These are phyloP conservation scores for Lordiphosa mommai DNA, from an alignment of 1,140 invertebrate genomes.

Conservation along the genomic window DNA sequence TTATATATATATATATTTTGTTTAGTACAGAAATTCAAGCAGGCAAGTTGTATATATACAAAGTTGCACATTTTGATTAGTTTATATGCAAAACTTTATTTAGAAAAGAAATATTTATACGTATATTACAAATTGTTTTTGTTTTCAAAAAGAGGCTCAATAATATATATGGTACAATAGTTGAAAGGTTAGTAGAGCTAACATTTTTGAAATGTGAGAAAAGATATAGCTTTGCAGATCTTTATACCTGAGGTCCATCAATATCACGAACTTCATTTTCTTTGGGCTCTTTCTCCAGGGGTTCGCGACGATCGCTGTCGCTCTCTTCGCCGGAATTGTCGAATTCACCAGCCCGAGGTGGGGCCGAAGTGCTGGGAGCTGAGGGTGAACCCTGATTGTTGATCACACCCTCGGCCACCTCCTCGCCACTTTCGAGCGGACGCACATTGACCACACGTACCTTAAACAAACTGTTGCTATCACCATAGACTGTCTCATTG, in stretches of 20 bases:
- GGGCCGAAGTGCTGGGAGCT: conserved; percentile 43
- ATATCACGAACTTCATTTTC: conserved; percentile 63
- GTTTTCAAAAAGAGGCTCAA: conserved; percentile 26
- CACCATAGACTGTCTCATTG: conserved; percentile 71
- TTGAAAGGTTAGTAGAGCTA: conserved; percentile 54
- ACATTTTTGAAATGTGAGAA: conserved; percentile 21
- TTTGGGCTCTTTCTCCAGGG: conserved; percentile 48
- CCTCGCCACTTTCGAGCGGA: conserved; percentile 67
- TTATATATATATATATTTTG: background rate
- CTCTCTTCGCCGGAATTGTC: conserved; percentile 39
- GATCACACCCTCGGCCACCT: conserved; percentile 45
- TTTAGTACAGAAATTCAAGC: background rate
- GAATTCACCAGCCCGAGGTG: conserved; percentile 23
- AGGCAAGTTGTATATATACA: conserved; percentile 3
- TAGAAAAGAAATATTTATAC: conserved; percentile 48
- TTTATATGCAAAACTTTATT: conserved; percentile 11
- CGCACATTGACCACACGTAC: conserved; percentile 73
- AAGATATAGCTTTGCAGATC: conserved; percentile 7
- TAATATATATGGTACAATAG: conserved; percentile 53
- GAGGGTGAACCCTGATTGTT: conserved; percentile 17
- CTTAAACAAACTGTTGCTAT: conserved; percentile 63
- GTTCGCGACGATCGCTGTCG: conserved; percentile 39
- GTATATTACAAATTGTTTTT: conserved; percentile 56
- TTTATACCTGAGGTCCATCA: conserved; percentile 59
- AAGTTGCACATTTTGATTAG: conserved; percentile 2